Evolutionary conservation across 2,797 vertebrate species (phyloP).

Genomic region (Pachyuromys duprasi): DNA sequence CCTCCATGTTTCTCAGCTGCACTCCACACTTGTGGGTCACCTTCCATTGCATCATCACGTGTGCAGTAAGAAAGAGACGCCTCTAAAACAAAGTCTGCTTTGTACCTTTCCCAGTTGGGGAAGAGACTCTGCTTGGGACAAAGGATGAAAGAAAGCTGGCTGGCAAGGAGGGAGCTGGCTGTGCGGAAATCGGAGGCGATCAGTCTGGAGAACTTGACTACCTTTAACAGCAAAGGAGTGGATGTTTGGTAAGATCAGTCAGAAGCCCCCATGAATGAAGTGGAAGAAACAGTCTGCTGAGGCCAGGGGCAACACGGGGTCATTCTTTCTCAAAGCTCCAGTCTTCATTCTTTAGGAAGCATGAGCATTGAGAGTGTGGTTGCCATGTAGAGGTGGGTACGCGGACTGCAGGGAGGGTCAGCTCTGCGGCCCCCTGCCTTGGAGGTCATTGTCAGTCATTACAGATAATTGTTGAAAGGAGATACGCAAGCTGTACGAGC

Average conservation of each 20-base stretch:
- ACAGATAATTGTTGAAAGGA: not conserved
- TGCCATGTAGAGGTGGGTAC: not conserved
- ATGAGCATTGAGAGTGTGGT: not conserved
- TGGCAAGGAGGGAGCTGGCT: not conserved
- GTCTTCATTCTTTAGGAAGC: not conserved
- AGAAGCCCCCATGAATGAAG: not conserved
- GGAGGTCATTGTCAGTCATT: not conserved
- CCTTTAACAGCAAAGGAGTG: not conserved
- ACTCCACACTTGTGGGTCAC: not conserved
- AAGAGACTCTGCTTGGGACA: not conserved
- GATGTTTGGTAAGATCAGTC: not conserved
- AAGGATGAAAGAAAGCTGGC: not conserved
- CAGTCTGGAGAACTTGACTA: too few species aligned
- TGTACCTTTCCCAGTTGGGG: not conserved
- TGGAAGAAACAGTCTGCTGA: not conserved
- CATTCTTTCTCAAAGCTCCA: not conserved
- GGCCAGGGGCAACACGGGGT: fast-evolving
- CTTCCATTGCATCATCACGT: not conserved
- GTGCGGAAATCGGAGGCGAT: not conserved
- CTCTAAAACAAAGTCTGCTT: not conserved
- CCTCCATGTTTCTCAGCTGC: not conserved
- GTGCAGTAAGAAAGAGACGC: not conserved
- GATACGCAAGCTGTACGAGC: not conserved
- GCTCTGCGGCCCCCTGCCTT: not conserved
- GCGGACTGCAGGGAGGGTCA: not conserved